These are phyloP conservation scores for Molorchus minor DNA, from an alignment of 2,888 invertebrate genomes.

Conservation along the genomic window DNA sequence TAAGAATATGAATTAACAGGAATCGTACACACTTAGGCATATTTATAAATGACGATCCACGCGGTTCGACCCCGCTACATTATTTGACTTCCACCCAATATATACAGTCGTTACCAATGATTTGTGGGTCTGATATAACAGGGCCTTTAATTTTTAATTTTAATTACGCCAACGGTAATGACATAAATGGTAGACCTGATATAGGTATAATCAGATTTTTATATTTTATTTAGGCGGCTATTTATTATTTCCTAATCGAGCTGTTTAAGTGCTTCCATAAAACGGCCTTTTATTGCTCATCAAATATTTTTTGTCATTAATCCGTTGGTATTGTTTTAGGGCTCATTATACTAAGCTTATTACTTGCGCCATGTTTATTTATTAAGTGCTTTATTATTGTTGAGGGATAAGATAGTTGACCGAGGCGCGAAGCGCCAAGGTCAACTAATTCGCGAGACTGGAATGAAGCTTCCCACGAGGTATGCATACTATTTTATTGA, in stretches of 20 bases:
- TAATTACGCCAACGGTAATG: slow-evolving; percentile 33
- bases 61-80: neutral
- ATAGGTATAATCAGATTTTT: slow-evolving; percentile 30
- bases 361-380: too few species aligned
- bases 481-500: too few species aligned
- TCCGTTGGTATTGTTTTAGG: neutral
- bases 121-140: slow-evolving; percentile 18
- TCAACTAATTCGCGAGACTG: too few species aligned
- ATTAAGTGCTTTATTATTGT: too few species aligned
- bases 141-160: slow-evolving; percentile 47
- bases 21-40: too few species aligned
- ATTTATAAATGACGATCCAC: too few species aligned
- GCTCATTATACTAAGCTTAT: too few species aligned
- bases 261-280: slow-evolving; percentile 7
- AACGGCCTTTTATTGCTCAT: slow-evolving; percentile 8
- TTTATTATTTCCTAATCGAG: slow-evolving; percentile 27
- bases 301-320: slow-evolving; percentile 17
- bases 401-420: too few species aligned
- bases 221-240: slow-evolving; percentile 28
- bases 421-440: too few species aligned
- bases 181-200: slow-evolving; percentile 26
- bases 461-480: too few species aligned
- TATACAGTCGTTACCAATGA: slow-evolving; percentile 17
- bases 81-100: neutral
- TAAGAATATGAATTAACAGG: too few species aligned